Base-by-base conservation (phyloP, 1,140 invertebrate species). In the Cardiocondyla obscurior region DNA sequence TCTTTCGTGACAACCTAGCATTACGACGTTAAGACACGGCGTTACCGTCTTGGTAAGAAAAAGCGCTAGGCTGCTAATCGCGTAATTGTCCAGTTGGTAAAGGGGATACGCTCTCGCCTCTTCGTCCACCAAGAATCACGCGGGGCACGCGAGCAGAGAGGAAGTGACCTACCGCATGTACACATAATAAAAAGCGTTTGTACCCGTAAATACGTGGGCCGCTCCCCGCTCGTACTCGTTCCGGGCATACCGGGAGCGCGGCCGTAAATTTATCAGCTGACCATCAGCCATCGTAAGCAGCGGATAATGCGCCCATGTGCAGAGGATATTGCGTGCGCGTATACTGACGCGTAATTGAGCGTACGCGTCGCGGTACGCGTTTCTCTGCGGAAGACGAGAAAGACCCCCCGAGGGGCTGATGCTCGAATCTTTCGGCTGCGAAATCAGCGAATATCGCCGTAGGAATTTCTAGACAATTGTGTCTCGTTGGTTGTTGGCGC, bases 221-320 rank as follows among this genome's bases (percentile, higher is more conserved):
- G 60, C 62, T 39, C 62, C 28, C 44, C 46, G 39, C 74, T 69
- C 42, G 62, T 42, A 28, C 22, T 69, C 33, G 62, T 79, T 79
- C 60, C 62, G 33, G 39, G 86, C 82, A 85, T 90, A 85, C 83
- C 85, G 76, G 74, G 84, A 91, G 90, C 85, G 81, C 86, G 83
- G 89, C 86, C 85, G 89, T 92, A 92, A 92, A 92, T 92, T 92
- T 92, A 91, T 92, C 91, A 89, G 86, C 82, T 73, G 74, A 82
- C 82, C 89, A 92, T 92, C 88, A 85, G 51, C 87, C 87, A 88
- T 91, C 83, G 91, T 90, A 91, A 89, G 85, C 84, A 85, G 79
- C 86, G 87, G 89, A 92, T 92, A 91, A 92, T 92, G 87, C 81
- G 84, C 85, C 85, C 86, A 49, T 64, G 65, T 65, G n/a, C 51